phyloP scores from a whole-genome alignment of 2,797 vertebrate genomes.

The Tarsius wallacei region DNA sequence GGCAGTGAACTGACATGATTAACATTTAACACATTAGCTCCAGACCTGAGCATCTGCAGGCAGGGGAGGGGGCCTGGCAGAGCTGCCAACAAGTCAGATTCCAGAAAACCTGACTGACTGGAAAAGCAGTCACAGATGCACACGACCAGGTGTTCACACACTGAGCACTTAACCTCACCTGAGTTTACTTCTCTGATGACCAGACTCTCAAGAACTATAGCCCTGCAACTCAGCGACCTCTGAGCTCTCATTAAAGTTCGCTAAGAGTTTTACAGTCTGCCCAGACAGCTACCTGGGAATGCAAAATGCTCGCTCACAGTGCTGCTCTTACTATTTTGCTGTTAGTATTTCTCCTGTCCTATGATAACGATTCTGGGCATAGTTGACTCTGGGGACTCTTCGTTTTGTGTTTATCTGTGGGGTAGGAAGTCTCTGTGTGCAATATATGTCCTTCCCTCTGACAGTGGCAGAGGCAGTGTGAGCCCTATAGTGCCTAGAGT shows the following conservation, averaged over 20 bases:
- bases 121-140: slow-evolving; percentile 26
- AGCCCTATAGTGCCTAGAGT: neutral
- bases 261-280: slow-evolving; percentile 52
- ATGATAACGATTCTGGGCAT: slow-evolving; percentile 41
- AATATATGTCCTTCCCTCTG: neutral
- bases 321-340: neutral
- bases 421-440: neutral
- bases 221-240: neutral
- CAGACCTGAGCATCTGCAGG: neutral
- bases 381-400: neutral
- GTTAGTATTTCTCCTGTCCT: neutral
- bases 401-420: neutral
- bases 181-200: slow-evolving; percentile 33
- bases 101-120: slow-evolving; percentile 68
- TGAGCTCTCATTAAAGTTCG: slow-evolving; percentile 68
- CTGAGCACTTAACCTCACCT: slow-evolving; percentile 62
- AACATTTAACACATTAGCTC: neutral
- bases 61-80: neutral
- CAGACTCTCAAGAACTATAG: slow-evolving; percentile 48
- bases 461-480: neutral
- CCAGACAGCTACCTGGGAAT: neutral
- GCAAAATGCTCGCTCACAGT: neutral
- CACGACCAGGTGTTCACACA: neutral
- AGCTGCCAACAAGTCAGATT: slow-evolving; percentile 38
- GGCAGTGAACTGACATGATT: neutral